Percentiles rank a stretch among this genome's conserved stretches.
Evolutionary conservation across 2,888 invertebrate species (phyloP).

Genomic region (Sarcophaga caerulescens): DNA sequence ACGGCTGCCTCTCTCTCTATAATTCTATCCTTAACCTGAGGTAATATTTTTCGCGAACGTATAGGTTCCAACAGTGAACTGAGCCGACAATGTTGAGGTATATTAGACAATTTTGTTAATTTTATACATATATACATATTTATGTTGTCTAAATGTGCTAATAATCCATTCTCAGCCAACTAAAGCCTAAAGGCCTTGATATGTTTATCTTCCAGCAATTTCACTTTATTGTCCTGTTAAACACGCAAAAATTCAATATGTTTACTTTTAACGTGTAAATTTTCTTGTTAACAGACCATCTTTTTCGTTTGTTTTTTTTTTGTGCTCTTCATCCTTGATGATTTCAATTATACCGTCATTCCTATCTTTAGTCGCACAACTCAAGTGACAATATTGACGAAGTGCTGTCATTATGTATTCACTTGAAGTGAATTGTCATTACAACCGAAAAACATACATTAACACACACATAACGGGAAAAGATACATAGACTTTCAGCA

Average conservation of each 20-base stretch:
- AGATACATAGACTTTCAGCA: constrained; percentile 7
- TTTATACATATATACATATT: too few relatives aligned
- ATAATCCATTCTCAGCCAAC: too few relatives aligned
- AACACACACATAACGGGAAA: constrained; percentile 13
- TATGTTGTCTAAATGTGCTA: too few relatives aligned
- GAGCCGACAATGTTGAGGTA: too few relatives aligned
- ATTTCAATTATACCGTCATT: constrained; percentile 52
- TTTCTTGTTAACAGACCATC: not conserved
- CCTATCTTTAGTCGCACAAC: constrained; percentile 19
- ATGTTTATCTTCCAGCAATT: not conserved
- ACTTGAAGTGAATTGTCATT: constrained; percentile 46
- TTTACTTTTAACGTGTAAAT: not conserved
- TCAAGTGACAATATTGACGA: constrained; percentile 60
- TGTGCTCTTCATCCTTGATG: not conserved
- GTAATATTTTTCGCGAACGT: too few relatives aligned
- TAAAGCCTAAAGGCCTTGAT: too few relatives aligned
- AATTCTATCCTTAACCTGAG: too few relatives aligned
- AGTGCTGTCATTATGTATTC: constrained; percentile 54
- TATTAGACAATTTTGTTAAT: too few relatives aligned
- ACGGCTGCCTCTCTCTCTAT: too few relatives aligned
- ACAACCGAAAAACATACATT: not conserved
- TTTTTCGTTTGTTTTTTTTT: not conserved
- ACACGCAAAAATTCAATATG: not conserved
- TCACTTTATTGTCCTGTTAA: not conserved
- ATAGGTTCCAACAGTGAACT: too few relatives aligned